Evolutionary conservation across 2,113 vertebrate genomes (phyloP).

Genomic region (Clarias gariepinus): DNA sequence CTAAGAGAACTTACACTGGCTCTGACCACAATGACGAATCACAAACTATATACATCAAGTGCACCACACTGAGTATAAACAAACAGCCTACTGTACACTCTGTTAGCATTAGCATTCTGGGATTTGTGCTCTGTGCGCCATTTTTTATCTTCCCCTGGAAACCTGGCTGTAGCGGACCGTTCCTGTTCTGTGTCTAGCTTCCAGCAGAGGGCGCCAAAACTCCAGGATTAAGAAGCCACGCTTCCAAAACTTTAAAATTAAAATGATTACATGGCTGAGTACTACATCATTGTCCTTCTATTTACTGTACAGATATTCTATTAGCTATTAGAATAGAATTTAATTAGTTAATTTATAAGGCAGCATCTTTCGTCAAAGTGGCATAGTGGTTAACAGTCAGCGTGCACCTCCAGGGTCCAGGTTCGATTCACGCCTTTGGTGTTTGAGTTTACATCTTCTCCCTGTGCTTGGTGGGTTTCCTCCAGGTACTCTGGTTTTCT

Average conservation of each 20-base stretch:
- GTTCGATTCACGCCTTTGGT: too few species aligned
- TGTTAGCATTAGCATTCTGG: neutral
- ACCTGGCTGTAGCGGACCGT: neutral
- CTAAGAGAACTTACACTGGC: neutral
- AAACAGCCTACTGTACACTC: neutral
- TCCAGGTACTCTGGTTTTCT: too few species aligned
- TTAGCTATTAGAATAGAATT: neutral
- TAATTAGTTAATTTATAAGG: too few species aligned
- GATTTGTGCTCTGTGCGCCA: neutral
- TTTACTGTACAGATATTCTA: neutral
- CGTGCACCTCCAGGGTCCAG: too few species aligned
- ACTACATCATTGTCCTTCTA: neutral
- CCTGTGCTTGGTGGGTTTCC: too few species aligned
- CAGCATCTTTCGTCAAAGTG: too few species aligned
- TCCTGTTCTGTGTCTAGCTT: neutral
- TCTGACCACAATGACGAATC: neutral
- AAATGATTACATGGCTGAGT: neutral
- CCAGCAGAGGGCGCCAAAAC: constrained; percentile 26
- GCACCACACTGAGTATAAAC: neutral
- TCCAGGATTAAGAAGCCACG: neutral
- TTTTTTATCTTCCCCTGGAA: constrained; percentile 18
- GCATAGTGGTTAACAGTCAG: too few species aligned
- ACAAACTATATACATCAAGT: neutral
- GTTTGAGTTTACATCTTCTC: too few species aligned
- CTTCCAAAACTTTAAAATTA: neutral